Evolutionary conservation across 1,140 invertebrate genomes (phyloP), one percentile per base, ranked within the genome.

Genomic region (Anastatus disparis): DNA sequence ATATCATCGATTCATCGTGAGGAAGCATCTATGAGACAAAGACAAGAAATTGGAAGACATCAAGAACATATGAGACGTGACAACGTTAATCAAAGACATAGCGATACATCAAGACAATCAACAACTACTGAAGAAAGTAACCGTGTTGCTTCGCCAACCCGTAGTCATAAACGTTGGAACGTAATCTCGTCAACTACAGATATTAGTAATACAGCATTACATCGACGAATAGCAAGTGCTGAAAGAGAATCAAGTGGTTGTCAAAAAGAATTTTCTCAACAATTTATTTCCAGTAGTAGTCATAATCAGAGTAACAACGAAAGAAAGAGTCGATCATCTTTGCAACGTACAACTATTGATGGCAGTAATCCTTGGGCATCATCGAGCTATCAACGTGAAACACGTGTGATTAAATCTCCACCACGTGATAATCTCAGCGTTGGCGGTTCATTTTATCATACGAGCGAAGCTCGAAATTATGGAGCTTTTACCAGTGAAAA

Each of bases 121-220:
- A 75, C 12, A 2, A 74, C 50, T 8, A 24, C 61, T 0, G 17
- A 56, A 0, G 72, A 77, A 7, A 73, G 65, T 24, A 77, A 31
- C 13, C 73, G 74, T 12, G 7, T 71, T 4, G 78, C 80, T 15
- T 75, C 78, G 0, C 22, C 55, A 0, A 40, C 74, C 0, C 83
- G 81, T 53, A 78, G 75, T 10, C 90, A 91, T 75, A 91, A 93
- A 74, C 87, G 92, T 13, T 91, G 91, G 73, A 94, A 90, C 48
- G 87, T 93, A 24, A 90, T 95, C 55, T 89, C 91, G 1, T 85
- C 85, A 0, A 89, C 91, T n/a, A 87, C 89, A 0, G 90, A 94
- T 75, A 88, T 93, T 0, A 89, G 85, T 29, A 94, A 95, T 74
- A 87, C 92, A 20, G 90, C 94, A 22, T 87, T 95, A 4, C 92